These are phyloP conservation scores for Empis stercorea DNA, from an alignment of 2,888 invertebrate species.

Conservation along the genomic window DNA sequence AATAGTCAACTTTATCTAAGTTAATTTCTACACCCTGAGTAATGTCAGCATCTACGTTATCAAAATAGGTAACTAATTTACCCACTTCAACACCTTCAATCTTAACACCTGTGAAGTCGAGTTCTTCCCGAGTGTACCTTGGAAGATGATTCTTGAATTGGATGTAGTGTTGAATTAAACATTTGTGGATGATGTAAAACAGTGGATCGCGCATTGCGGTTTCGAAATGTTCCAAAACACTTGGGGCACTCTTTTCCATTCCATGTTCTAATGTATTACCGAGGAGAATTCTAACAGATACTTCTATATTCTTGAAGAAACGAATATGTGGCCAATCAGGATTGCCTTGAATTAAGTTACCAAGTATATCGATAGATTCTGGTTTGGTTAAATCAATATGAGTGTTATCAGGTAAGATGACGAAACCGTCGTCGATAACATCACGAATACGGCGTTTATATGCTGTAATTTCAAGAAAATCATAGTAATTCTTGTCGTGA, in stretches of 20 bases:
- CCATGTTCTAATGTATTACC: constrained; percentile 30
- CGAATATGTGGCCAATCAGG: constrained; percentile 45
- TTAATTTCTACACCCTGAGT: constrained; percentile 40
- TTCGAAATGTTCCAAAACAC: constrained; percentile 47
- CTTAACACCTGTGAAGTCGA: constrained; percentile 46
- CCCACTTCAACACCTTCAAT: constrained; percentile 46
- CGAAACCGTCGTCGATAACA: constrained; percentile 38
- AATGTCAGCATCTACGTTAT: constrained; percentile 48
- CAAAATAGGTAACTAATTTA: constrained; percentile 51
- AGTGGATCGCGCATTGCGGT: constrained; percentile 59
- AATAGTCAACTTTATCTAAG: constrained; percentile 18
- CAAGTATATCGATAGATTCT: constrained; percentile 50
- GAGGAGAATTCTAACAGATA: constrained; percentile 45
- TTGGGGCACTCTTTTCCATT: constrained; percentile 38
- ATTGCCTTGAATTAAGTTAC: constrained; percentile 50
- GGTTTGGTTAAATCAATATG: constrained; percentile 45
- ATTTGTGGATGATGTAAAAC: constrained; percentile 56
- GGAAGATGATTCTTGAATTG: constrained; percentile 47
- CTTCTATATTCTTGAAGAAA: too few species aligned
- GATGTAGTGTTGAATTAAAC: constrained; percentile 42
- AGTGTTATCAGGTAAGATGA: constrained; percentile 38
- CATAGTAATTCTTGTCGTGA: constrained; percentile 22
- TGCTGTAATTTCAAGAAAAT: too few species aligned
- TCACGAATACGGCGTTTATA: constrained; percentile 39
- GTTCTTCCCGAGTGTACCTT: constrained; percentile 45